A percentile compares a stretch with the other conserved stretches of the same genome.
Evolutionary conservation across 2,888 invertebrate species (phyloP).

Genomic region (Orthonychiurus folsomi): DNA sequence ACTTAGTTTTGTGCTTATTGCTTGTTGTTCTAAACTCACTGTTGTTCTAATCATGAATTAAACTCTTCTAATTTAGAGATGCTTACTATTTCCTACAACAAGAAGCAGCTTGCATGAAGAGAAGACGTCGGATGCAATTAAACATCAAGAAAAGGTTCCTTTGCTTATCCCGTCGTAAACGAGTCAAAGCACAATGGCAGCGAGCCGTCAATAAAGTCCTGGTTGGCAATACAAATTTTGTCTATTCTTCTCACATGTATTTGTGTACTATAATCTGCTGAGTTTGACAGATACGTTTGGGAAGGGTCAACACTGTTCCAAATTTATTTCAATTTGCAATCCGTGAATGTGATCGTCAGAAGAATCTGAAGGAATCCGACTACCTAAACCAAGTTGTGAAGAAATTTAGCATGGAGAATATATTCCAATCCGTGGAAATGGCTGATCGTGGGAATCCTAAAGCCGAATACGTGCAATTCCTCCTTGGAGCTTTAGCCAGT

Average conservation of each 20-base stretch:
- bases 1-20: no score
- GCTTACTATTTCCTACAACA: background rate
- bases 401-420: background rate
- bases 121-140: background rate
- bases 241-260: no score
- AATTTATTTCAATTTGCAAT: background rate
- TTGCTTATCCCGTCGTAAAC: background rate
- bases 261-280: no score
- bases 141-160: background rate
- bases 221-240: no score
- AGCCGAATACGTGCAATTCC: background rate
- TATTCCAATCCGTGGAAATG: background rate
- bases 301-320: background rate
- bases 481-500: background rate
- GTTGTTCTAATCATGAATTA: background rate
- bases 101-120: background rate
- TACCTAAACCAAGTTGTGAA: background rate
- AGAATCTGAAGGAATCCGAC: background rate
- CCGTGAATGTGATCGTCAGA: background rate
- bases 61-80: background rate
- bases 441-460: background rate
- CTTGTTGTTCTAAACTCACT: background rate
- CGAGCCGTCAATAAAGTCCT: background rate
- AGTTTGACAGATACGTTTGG: background rate
- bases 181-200: background rate